These are phyloP conservation scores for Discoglossus pictus DNA, from an alignment of 2,797 vertebrate genomes.

Conservation along the genomic window DNA sequence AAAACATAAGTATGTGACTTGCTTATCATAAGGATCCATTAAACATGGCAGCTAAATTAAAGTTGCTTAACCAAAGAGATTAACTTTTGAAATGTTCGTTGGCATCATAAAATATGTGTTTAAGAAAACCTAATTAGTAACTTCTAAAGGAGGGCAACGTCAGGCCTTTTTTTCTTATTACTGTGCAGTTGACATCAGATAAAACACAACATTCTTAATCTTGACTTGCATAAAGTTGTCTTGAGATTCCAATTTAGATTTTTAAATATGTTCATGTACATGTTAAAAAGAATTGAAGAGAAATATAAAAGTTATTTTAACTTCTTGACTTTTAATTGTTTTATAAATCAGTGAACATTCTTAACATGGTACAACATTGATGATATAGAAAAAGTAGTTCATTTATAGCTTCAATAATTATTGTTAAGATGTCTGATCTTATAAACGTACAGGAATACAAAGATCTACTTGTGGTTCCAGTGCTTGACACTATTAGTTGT, in stretches of 20 bases:
- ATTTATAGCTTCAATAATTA: no score
- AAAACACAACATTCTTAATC: slow-evolving; percentile 17
- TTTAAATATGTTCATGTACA: background rate
- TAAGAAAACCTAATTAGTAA: slow-evolving; percentile 38
- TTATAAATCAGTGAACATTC: no score
- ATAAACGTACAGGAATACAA: no score
- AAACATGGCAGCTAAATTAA: slow-evolving; percentile 20
- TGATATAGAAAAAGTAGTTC: no score
- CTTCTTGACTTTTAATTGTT: no score
- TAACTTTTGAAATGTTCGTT: slow-evolving; percentile 26
- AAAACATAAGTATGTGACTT: slow-evolving; percentile 8
- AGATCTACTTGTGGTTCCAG: no score
- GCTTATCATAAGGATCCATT: slow-evolving; percentile 32
- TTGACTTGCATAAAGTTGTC: slow-evolving; percentile 3
- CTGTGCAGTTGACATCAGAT: slow-evolving; percentile 6
- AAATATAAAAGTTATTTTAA: no score
- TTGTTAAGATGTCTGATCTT: no score
- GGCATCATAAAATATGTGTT: slow-evolving; percentile 17
- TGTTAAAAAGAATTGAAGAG: no score
- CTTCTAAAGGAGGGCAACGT: slow-evolving; percentile 29
- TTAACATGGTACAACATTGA: no score
- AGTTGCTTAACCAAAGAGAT: slow-evolving; percentile 24
- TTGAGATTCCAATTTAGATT: slow-evolving; percentile 40
- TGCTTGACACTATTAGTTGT: no score
- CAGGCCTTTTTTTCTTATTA: slow-evolving; percentile 27